Evolutionary conservation across 2,888 invertebrate species (phyloP).

Genomic region (Cistogaster globosa): DNA sequence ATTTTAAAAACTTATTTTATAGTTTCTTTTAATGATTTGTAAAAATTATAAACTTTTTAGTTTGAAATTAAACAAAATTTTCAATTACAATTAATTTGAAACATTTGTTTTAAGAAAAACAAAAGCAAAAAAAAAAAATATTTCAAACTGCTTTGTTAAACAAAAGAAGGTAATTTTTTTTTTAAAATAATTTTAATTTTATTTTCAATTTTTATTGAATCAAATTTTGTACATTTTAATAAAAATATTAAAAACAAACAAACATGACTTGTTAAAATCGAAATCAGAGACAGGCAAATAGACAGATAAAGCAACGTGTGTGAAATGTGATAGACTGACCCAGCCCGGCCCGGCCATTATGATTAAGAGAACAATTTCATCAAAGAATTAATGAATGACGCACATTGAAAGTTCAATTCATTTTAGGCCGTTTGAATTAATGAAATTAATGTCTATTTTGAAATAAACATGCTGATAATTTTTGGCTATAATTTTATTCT

Average conservation of each 20-base stretch:
- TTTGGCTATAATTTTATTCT: not conserved
- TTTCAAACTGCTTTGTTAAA: not conserved
- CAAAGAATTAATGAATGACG: conserved; percentile 32
- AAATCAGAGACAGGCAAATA: not conserved
- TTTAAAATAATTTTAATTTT: conserved; percentile 13
- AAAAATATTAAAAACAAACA: not conserved
- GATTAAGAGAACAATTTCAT: conserved; percentile 17
- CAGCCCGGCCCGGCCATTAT: not conserved
- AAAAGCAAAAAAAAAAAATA: not conserved
- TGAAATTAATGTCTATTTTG: conserved; percentile 4
- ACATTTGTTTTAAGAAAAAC: no score
- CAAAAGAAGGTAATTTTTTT: conserved; percentile 12
- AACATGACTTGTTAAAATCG: conserved; percentile 15
- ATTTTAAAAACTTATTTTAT: no score
- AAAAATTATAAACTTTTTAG: no score
- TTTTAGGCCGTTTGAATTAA: conserved; percentile 16
- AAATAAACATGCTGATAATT: conserved; percentile 9
- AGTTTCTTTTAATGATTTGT: no score
- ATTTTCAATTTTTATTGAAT: conserved; percentile 15
- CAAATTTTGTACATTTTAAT: conserved; percentile 23
- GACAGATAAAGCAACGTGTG: conserved; percentile 9
- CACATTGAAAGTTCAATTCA: conserved; percentile 39
- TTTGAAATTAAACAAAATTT: no score
- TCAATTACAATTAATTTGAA: no score
- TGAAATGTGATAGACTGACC: not conserved